Evolutionary conservation across 2,888 invertebrate species (phyloP), one percentile per base, ranked within the genome.

Genomic region (Andrena flavipes): DNA sequence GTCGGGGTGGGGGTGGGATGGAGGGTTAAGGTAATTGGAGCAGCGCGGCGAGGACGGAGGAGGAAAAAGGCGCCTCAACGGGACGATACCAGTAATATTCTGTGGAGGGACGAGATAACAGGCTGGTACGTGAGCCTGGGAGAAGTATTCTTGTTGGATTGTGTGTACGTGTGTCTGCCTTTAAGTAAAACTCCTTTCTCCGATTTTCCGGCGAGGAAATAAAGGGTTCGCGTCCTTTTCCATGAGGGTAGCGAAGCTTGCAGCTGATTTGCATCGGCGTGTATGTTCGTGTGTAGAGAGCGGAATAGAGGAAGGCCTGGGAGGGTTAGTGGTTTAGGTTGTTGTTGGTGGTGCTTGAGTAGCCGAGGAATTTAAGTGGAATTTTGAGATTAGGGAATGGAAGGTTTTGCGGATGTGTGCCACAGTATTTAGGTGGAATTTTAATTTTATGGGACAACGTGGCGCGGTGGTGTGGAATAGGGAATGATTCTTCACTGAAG

Each of bases 21-120:
- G 54, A 60, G 65, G 48, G 70, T 75, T 63, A 77, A 76, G 86
- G 84, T 86, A 86, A 86, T 87, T 87, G 86, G 84, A 87, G 84
- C 80, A 86, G 26, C 80, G 64, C n/a, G 30, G 71, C 64, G 60
- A 67, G 42, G 76, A 51, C 26, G 56, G 29, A 65, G 35, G 59
- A 30, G 74, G 83, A 87, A 77, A 85, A 78, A 86, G 80, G 67
- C 76, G 75, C 84, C 73, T 84, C 82, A n/a, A 70, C 56, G 74
- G 72, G 80, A 84, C 84, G 86, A 86, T 86, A 80, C 80, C 80
- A 84, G 82, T 84, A 84, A 86, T 86, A 86, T 86, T 84, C 80
- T 67, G 84, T 80, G 77, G 70, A 80, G 82, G 74, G 68, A 84
- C 74, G 76, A 86, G 86, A 86, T 86, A 86, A 86, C 84, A 80